Evolutionary conservation across 2,797 vertebrate genomes (phyloP), one percentile per base, ranked within the genome.

Genomic region (Anguilla obscura): DNA sequence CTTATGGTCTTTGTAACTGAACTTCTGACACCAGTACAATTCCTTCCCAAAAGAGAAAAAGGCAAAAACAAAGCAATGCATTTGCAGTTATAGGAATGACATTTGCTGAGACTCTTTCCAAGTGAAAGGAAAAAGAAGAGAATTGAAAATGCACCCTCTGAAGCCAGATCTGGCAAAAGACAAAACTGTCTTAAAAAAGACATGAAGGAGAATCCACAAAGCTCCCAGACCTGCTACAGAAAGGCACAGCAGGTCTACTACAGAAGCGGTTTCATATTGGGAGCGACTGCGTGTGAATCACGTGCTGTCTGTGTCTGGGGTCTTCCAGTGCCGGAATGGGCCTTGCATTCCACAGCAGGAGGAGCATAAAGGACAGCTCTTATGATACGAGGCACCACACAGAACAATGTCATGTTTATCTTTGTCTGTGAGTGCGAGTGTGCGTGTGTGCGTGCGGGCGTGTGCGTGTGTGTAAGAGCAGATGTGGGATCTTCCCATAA

Each of bases 11-110:
- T 36, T 76, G 79, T 45, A 85, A 85, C 58, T 56, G 40, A 84
- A 85, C 48, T 30, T 88, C 50, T 58, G 27, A 85, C 33, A 85
- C 82, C 69, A 27, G 50, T 50, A n/a, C 12, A 71, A 48, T 33
- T 79, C 33, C 69, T 60, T 85, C 84, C 84, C 84, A 63, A 50
- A 54, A 48, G 84, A 80, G 33, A 79, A 52, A 71, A 85, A 86
- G 48, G 56, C 21, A 88, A 82, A 84, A 27, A 83, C 50, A 52
- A 60, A 66, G 8, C 56, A 82, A 82, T 69, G 45, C 60, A 24
- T 58, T 50, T 84, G 82, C 79, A 84, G 82, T 71, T 85, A 88
- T 27, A 88, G 48, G 63, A 88, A 84, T 88, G 50, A 85, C 82
- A 52, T 30, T 85, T 85, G 83, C 30, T 52, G 21, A 76, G 24